phyloP scores from a whole-genome alignment of 1,140 invertebrate genomes.

The Ditylenchus dipsaci region DNA sequence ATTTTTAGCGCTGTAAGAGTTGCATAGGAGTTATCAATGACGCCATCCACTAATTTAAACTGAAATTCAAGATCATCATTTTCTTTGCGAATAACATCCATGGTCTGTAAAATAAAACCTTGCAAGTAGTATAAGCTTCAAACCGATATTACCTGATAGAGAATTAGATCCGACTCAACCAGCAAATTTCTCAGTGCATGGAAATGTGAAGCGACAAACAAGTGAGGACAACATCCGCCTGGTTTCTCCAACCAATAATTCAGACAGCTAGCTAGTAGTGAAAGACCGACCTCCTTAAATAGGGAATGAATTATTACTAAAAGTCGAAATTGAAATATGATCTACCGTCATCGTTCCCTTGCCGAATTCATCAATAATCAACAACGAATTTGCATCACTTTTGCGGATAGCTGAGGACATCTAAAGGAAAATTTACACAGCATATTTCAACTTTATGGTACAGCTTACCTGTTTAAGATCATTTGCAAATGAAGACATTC shows the following conservation, averaged over 20 bases:
- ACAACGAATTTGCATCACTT: slow-evolving; percentile 68
- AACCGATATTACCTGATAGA: slow-evolving; percentile 1
- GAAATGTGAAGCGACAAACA: slow-evolving; percentile 51
- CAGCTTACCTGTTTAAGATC: slow-evolving; percentile 74
- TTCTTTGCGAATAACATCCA: slow-evolving; percentile 40
- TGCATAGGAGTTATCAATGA: slow-evolving; percentile 47
- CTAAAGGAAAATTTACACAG: slow-evolving; percentile 59
- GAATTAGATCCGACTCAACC: slow-evolving; percentile 12
- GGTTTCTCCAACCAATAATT: slow-evolving; percentile 54
- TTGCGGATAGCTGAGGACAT: slow-evolving; percentile 69
- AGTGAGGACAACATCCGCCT: slow-evolving; percentile 43
- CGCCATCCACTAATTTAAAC: slow-evolving; percentile 44
- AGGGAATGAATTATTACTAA: slow-evolving; percentile 8
- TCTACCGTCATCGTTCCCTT: slow-evolving; percentile 72
- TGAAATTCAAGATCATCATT: slow-evolving; percentile 37
- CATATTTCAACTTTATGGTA: neutral
- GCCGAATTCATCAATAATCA: slow-evolving; percentile 86
- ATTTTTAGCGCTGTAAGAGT: slow-evolving; percentile 45
- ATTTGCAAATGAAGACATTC: slow-evolving; percentile 78
- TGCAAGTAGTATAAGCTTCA: slow-evolving; percentile 2
- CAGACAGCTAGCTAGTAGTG: slow-evolving; percentile 44
- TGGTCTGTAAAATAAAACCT: slow-evolving; percentile 39
- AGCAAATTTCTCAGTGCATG: slow-evolving; percentile 45
- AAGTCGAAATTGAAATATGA: neutral
- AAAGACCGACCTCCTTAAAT: slow-evolving; percentile 52